Base-by-base conservation (phyloP, 2,888 invertebrate species). In the Drosophila tanythrix region DNA sequence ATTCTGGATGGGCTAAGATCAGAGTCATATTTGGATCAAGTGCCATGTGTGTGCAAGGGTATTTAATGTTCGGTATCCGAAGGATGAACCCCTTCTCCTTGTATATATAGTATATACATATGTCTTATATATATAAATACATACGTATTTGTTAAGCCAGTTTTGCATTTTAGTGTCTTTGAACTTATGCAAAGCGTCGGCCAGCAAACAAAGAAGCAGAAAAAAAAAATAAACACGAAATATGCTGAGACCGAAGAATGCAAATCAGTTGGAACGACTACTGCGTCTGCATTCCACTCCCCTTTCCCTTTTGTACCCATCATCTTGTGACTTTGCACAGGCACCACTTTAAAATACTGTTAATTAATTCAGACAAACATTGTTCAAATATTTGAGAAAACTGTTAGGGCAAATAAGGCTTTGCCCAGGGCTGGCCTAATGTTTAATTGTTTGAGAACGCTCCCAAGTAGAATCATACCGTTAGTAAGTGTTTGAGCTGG, bases 281-380 rank as follows among this genome's bases (percentile, higher is more conserved):
- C 33, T 50, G 8, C 35, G 48, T 53, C 57, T 35, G 43, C 21
- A 40, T n/a, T 21, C 35, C 35, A 11, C 21, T 46, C 11, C n/a
- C 21, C 29, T 29, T 21, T 27, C n/a, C 8, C 27, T 27, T 27
- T n/a, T 52, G 7, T 1, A 53, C 15, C 21, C 36, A 13, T 74
- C 43, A 46, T 59, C 57, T 67, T 38, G 27, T 33, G 79, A 61
- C 74, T 78, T 64, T 36, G 60, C 60, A 29, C 43, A 59, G 63
- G 33, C 64, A 60, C 65, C 64, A 60, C 65, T 75, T 64, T 56
- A 66, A 72, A 79, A 75, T 71, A 70, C 74, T 89, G 81, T 87
- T 90, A 90, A 87, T 87, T 87, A 87, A 90, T 90, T 87, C 88
- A 77, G 89, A 81, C 88, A 90, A 89, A 81, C 82, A 89, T 76